phyloP scores from a whole-genome alignment of 2,888 invertebrate genomes.

The Andrena fulva region DNA sequence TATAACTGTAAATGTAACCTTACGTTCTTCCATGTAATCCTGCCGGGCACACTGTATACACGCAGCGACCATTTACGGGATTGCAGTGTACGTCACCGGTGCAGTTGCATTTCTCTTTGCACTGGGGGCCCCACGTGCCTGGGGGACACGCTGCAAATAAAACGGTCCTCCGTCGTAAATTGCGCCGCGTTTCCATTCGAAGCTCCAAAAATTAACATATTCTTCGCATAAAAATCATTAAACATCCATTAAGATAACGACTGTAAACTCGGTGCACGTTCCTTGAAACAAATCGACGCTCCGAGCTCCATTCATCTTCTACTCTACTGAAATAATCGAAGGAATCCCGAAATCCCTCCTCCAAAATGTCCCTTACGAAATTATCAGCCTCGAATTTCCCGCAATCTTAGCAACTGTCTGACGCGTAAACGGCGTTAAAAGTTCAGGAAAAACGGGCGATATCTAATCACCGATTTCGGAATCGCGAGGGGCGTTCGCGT shows the following conservation, averaged over 20 bases:
- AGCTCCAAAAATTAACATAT: background rate
- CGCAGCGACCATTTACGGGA: slow-evolving; percentile 88
- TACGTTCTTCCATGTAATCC: slow-evolving; percentile 91
- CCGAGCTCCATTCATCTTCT: too few species aligned
- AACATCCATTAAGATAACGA: too few species aligned
- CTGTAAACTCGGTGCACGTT: too few species aligned
- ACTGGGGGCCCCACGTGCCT: slow-evolving; percentile 91
- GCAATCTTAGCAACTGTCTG: background rate
- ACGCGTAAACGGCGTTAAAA: background rate
- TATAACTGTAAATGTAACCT: slow-evolving; percentile 64
- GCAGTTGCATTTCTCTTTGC: slow-evolving; percentile 89
- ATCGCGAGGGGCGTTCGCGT: slow-evolving; percentile 27
- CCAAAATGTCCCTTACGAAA: too few species aligned
- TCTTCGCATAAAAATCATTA: too few species aligned
- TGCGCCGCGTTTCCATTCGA: background rate
- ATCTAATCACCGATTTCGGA: slow-evolving; percentile 34
- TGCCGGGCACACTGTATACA: slow-evolving; percentile 85
- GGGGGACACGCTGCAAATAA: slow-evolving; percentile 88
- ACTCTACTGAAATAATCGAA: too few species aligned
- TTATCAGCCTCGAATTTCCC: background rate
- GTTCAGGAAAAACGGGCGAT: background rate
- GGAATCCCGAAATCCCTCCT: too few species aligned
- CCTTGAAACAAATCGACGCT: too few species aligned
- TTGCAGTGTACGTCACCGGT: slow-evolving; percentile 87
- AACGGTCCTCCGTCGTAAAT: background rate